A percentile compares a stretch with the other conserved stretches of the same genome.
These are phyloP conservation scores for Mactromeris polynyma DNA, from an alignment of 2,888 invertebrate genomes.

Conservation along the genomic window DNA sequence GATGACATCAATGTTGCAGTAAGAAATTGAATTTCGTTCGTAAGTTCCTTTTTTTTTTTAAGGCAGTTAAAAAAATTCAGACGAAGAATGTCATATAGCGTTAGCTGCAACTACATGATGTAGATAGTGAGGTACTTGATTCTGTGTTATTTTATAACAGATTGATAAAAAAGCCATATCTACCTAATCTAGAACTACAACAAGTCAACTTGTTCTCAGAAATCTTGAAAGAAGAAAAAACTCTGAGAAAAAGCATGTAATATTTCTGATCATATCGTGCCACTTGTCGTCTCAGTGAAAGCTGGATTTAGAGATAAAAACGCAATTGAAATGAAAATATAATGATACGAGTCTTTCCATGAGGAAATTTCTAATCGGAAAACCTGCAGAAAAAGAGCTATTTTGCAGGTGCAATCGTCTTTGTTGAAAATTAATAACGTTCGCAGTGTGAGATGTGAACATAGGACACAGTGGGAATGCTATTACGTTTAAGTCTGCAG, in stretches of 20 bases:
- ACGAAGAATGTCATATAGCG: too few species aligned
- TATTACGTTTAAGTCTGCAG: background rate
- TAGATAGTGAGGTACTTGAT: background rate
- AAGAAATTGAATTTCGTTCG: too few species aligned
- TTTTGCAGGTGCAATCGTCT: slow-evolving; percentile 15
- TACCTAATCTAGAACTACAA: background rate
- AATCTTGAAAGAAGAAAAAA: background rate
- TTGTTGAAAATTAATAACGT: background rate
- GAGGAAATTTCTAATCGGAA: background rate
- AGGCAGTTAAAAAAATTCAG: too few species aligned
- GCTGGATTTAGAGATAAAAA: background rate
- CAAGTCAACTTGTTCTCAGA: slow-evolving; percentile 10
- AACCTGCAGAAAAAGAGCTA: background rate
- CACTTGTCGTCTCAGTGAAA: background rate
- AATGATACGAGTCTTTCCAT: background rate
- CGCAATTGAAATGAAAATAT: background rate
- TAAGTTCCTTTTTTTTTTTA: too few species aligned
- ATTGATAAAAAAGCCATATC: background rate
- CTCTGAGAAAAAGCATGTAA: background rate
- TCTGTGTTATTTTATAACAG: slow-evolving; percentile 4
- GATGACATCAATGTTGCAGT: too few species aligned
- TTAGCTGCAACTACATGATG: too few species aligned
- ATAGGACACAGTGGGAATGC: background rate
- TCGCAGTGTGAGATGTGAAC: background rate
- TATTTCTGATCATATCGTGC: background rate